phyloP scores from a whole-genome alignment of 2,797 vertebrate species.

The Graptemys geographica region DNA sequence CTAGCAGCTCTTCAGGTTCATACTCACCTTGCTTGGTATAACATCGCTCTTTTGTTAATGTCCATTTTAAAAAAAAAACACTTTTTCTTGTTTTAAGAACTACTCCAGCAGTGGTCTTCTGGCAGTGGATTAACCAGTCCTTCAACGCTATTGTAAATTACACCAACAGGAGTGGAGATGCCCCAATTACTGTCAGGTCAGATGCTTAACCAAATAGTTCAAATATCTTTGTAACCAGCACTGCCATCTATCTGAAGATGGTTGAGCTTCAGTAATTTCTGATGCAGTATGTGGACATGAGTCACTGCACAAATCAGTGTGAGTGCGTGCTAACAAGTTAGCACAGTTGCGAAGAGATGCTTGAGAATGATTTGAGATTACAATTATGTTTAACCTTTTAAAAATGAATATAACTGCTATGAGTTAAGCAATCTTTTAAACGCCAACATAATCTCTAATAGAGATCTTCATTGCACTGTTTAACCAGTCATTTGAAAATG shows the following conservation, averaged over 20 bases:
- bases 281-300: background rate
- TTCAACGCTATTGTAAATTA: constrained; percentile 99
- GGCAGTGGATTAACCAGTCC: constrained; percentile 99
- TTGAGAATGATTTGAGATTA: background rate
- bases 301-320: background rate
- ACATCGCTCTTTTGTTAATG: background rate
- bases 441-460: background rate
- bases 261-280: background rate
- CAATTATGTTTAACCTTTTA: background rate
- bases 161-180: constrained; percentile 97
- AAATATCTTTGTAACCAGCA: background rate
- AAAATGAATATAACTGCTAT: background rate
- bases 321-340: background rate
- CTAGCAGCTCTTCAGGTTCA: background rate
- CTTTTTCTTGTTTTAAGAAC: constrained; percentile 84
- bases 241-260: background rate
- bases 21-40: background rate
- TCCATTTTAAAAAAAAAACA: background rate
- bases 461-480: background rate
- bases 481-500: background rate
- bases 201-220: constrained; percentile 12
- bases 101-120: constrained; percentile 94
- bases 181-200: constrained; percentile 93
- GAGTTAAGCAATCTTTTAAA: background rate
- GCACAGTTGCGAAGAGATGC: background rate